phyloP scores from a whole-genome alignment of 2,797 vertebrate genomes.

The Prionace glauca region DNA sequence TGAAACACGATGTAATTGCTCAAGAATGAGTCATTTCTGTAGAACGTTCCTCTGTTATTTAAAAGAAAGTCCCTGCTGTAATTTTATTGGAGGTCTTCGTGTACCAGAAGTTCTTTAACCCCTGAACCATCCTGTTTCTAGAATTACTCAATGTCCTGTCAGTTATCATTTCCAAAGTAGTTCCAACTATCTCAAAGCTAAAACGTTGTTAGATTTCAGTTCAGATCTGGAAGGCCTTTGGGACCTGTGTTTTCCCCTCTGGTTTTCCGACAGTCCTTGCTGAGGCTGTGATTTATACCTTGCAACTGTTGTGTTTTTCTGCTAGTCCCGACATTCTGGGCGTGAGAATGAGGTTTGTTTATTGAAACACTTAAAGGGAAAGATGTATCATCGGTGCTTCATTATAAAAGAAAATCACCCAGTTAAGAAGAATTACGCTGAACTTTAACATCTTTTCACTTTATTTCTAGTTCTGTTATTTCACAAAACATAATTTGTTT shows the following conservation, averaged over 20 bases:
- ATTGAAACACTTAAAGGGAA: constrained; percentile 3
- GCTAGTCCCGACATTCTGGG: constrained; percentile 23
- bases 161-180: background rate
- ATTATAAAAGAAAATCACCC: background rate
- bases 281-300: constrained; percentile 20
- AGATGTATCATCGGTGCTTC: background rate
- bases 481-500: constrained; percentile 22
- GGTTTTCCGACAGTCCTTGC: constrained; percentile 8
- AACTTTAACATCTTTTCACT: constrained; percentile 25
- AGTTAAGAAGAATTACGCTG: background rate
- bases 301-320: background rate
- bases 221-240: background rate
- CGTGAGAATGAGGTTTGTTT: constrained; percentile 36
- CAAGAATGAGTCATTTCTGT: background rate
- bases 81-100: background rate
- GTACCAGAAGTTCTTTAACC: background rate
- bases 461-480: constrained; percentile 25
- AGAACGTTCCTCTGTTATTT: background rate
- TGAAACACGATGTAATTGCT: background rate
- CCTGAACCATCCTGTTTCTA: background rate
- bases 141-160: background rate
- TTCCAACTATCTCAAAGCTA: background rate
- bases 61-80: background rate
- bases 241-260: background rate
- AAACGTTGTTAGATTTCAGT: background rate